Evolutionary conservation across 2,113 vertebrate genomes (phyloP), one percentile per base, ranked within the genome.

Genomic region (Toxotes jaculatrix): DNA sequence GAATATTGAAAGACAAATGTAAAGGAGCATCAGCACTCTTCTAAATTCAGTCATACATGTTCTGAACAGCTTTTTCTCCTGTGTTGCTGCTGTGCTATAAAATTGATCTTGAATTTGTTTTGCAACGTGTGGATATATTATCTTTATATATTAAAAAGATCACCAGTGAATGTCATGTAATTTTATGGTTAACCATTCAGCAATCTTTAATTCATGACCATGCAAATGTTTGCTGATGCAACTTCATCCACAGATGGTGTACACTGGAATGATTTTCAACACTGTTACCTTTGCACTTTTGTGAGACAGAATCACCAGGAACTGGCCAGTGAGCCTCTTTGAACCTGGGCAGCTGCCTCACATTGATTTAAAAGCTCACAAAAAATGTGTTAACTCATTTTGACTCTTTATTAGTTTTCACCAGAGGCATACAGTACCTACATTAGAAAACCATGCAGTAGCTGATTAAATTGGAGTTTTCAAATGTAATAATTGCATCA

Each of bases 241-340:
- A 38, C 32, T 74, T 49, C 32, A 56, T 56, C 55, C 68, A 47
- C 43, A 11, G 12, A 81, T 60, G 1, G 60, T 56, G 56, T 21
- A 72, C 57, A 56, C 43, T 76, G 69, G 55, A 55, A 77, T 1
- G 32, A 8, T 77, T 79, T 76, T 72, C 10, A 66, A 17, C 53
- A 43, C 8, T 21, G 59, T 21, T 77, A 74, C 65, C 68, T 80
- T 80, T 78, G 63, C 53, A 70, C 72, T 45, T 74, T 31, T 31
- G 60, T 36, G n/a, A 53, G 0, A 9, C 49, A 17, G 51, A 65
- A 42, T 7, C 27, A 31, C 1, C 34, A 27, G 23, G 14, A 67
- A 55, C 43, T 38, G 27, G 7, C 17, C 1, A 51, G 17, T 57
- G 7, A 21, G 21, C n/a, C 34, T 17, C 34, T 56, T 40, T 56